A percentile compares a stretch with the other conserved stretches of the same genome.
These are phyloP conservation scores for Progne subis DNA, from an alignment of 2,113 vertebrate species.

Conservation along the genomic window DNA sequence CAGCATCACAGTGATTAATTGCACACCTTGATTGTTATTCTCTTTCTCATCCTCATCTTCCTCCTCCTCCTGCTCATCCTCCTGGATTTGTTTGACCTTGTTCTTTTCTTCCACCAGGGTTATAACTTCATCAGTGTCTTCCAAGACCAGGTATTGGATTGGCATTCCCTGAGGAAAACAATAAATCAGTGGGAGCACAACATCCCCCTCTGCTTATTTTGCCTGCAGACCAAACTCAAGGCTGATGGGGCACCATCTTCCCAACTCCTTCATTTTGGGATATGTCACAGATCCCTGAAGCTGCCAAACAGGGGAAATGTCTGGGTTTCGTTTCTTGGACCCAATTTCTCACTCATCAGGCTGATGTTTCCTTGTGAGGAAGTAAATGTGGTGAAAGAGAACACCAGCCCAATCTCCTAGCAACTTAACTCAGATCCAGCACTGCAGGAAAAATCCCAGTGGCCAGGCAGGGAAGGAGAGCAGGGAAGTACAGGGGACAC, in stretches of 20 bases:
- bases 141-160: conserved; percentile 83
- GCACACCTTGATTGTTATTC: conserved; percentile 66
- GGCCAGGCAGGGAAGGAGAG: not conserved
- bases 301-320: not conserved
- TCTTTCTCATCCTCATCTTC: conserved; percentile 63
- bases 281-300: not conserved
- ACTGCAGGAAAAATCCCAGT: not conserved
- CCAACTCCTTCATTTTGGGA: not conserved
- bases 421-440: not conserved
- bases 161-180: conserved; percentile 72
- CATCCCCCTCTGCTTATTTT: not conserved
- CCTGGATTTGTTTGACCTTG: conserved; percentile 33
- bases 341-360: not conserved
- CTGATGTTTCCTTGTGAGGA: not conserved
- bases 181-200: not conserved
- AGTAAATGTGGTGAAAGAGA: not conserved
- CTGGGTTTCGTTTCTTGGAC: not conserved
- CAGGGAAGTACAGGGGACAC: not conserved
- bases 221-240: not conserved
- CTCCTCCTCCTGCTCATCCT: conserved; percentile 31
- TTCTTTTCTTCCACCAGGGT: conserved; percentile 74
- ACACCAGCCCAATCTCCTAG: not conserved
- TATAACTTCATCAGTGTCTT: conserved; percentile 81
- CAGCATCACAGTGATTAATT: not conserved
- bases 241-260: not conserved